Evolutionary conservation across 2,797 vertebrate species (phyloP), one percentile per base, ranked within the genome.

Genomic region (Lycodopsis pacificus): DNA sequence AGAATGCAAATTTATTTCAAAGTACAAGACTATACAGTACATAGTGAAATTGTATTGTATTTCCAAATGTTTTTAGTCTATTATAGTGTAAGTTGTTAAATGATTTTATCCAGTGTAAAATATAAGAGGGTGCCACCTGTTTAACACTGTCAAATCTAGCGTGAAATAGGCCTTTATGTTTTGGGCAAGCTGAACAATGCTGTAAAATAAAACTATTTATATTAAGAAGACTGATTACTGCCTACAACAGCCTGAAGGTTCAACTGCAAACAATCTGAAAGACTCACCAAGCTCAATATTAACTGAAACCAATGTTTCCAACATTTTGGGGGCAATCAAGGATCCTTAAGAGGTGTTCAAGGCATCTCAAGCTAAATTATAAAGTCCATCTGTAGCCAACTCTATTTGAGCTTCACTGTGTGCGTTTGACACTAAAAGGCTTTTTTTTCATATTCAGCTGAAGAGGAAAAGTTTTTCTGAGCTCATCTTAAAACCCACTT

Each of bases 191-290:
- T 93, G 94, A 95, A 96, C 95, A 93, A 95, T 93, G 95, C 94
- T 97, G 96, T 97, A 97, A 96, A 98, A 97, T 97, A 98, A 98
- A 88, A 77, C 92, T 92, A 95, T 97, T 97, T 97, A 89, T 97
- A 96, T 94, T 95, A 91, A 89, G 66, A 91, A 57, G 90, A 91
- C 88, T 93, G 86, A 77, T 93, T 75, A 76, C 80, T 91, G 82
- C 79, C 72, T 90, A 34, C 40, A 62, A 22, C 34, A 86, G 48
- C 51, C 51, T 71, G 32, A 65, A 20, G 3, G 14, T 65, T 34
- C 0, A 15, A 46, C 5, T 19, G 20, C 1, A 59, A 51, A 68
- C 30, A 25, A 32, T 65, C 57, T 32, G 2, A 42, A 20, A 56
- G 17, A 57, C 11, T 11, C n/a, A 12, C 19, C 7, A 51, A 44